Conservation (phyloP, 2,113 vertebrate genomes). For the Fregetta grallaria region DNA sequence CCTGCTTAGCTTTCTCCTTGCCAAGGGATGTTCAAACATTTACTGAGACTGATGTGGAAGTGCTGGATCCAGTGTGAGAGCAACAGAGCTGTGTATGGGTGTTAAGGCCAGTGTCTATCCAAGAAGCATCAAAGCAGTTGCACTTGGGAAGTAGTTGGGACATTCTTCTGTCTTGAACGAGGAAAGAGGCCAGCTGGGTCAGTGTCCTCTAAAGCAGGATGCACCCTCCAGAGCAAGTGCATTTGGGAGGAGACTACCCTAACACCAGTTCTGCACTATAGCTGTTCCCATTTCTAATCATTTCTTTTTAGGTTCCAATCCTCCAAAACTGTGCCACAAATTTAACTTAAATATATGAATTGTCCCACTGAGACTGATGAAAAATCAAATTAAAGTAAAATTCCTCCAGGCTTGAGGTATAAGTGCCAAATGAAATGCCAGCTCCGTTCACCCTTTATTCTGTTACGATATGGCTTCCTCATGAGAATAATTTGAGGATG, state of each 20-base stretch:
- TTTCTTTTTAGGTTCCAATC: background rate
- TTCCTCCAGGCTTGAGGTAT: background rate
- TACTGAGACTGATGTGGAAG: background rate
- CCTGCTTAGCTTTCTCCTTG: background rate
- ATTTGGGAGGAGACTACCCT: background rate
- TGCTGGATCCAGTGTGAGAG: background rate
- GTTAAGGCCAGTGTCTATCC: background rate
- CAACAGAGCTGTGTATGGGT: accelerated
- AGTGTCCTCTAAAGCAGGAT: background rate
- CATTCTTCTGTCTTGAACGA: background rate
- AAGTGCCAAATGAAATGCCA: background rate
- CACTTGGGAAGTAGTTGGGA: background rate
- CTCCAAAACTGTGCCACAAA: background rate
- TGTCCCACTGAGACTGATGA: background rate
- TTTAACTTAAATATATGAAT: background rate
- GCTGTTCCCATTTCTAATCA: background rate
- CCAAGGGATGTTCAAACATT: background rate
- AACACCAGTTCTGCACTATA: background rate
- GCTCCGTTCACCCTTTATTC: background rate
- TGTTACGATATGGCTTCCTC: background rate
- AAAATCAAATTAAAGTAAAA: background rate
- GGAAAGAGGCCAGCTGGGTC: background rate
- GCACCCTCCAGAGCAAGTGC: background rate
- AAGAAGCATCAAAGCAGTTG: background rate
- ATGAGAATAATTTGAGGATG: background rate